Evolutionary conservation across 2,888 invertebrate species (phyloP), one percentile per base, ranked within the genome.

Genomic region (Aspidiotus destructor): DNA sequence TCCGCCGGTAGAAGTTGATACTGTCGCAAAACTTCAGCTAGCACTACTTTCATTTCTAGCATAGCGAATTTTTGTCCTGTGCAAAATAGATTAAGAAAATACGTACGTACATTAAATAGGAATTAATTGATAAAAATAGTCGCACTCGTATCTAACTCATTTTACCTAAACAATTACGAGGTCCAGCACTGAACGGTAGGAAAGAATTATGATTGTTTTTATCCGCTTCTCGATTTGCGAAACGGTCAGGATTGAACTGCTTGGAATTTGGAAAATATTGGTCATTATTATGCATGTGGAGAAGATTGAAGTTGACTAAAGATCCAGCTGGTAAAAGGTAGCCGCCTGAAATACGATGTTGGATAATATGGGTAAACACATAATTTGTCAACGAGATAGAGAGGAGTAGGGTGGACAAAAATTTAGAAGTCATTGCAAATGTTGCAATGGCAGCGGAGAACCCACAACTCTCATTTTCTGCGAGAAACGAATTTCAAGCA

Each of bases 61-160:
- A 70, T 70, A 2, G 71, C 71, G 44, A 71, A 71, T 61, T 67
- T 69, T 52, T 70, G 71, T 2, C 71, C 71, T 71, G 28, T 28
- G 28, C 28, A 28, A 28, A 28, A 28, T 28, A 28, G 28, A 28
- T 28, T 3, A 28, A 5, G 28, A 28, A 3, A 28, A 28, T 28
- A 28, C 28, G 28, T 28, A 28, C 1, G 28, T 5, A 28, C 28
- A 5, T 28, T 28, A 28, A 28, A 28, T 28, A 5, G 28, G 28
- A 28, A 28, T 28, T 28, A 3, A 28, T 28, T 28, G 28, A 28
- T 28, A 28, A 28, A n/a, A 28, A 28, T 28, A 5, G 28, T 28
- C 28, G n/a, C n/a, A n/a, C n/a, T n/a, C n/a, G n/a, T n/a, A n/a
- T n/a, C n/a, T n/a, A n/a, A 28, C 28, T 28, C 28, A 28, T 28